Percentiles rank a stretch among this genome's conserved stretches.
Evolutionary conservation across 2,797 vertebrate species (phyloP).

Genomic region (Oryzias dopingdopingensis): DNA sequence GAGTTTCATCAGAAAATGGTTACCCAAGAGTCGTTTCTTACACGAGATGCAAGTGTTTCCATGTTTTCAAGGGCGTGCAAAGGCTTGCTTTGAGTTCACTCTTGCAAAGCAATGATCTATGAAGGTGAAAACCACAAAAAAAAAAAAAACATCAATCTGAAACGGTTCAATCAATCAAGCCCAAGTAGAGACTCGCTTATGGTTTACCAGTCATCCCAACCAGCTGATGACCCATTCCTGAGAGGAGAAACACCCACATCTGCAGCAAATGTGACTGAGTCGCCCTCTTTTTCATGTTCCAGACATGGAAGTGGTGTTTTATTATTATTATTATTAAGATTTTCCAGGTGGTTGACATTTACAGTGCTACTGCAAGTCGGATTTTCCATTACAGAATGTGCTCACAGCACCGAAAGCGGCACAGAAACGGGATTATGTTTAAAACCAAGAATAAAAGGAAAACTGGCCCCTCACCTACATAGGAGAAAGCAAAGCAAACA

Average conservation of each 20-base stretch:
- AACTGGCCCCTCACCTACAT: conserved; percentile 14
- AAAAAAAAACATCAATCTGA: conserved; percentile 30
- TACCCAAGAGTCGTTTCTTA: conserved; percentile 6
- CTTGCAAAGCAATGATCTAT: conserved; percentile 24
- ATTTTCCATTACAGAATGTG: background rate
- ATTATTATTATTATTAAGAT: conserved; percentile 16
- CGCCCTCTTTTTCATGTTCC: conserved; percentile 15
- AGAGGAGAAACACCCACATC: conserved; percentile 31
- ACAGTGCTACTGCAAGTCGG: conserved; percentile 11
- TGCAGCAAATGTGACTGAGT: conserved; percentile 23
- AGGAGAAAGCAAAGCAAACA: conserved; percentile 21
- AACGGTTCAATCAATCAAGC: conserved; percentile 66
- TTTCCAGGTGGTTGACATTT: conserved; percentile 30
- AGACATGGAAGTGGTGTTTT: conserved; percentile 1
- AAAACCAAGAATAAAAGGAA: conserved; percentile 18
- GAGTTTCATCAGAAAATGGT: conserved; percentile 7
- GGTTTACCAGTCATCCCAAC: conserved; percentile 52
- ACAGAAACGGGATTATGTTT: background rate
- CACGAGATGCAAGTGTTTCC: conserved; percentile 1
- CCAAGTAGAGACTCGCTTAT: conserved; percentile 57
- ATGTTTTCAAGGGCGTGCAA: conserved; percentile 31
- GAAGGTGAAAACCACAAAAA: conserved; percentile 33
- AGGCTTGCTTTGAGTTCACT: conserved; percentile 45
- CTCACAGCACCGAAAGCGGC: too few species aligned
- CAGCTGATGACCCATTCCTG: conserved; percentile 52